Percentiles rank a stretch among this genome's conserved stretches.
Evolutionary conservation across 2,113 vertebrate species (phyloP).

Genomic region (Catharus fuscescens): DNA sequence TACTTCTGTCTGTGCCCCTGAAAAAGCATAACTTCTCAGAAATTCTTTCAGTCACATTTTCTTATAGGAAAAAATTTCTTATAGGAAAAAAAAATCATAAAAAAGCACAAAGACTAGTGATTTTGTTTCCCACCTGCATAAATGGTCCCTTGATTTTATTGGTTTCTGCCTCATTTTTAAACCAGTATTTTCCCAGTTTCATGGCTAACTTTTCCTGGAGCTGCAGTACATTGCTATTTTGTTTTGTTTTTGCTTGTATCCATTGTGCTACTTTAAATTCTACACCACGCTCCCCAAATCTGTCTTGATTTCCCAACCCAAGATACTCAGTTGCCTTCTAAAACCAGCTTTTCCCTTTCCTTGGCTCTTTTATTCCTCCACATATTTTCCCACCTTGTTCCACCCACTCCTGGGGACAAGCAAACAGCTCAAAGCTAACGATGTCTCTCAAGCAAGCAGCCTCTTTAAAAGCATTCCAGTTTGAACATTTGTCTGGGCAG

Average conservation of each 20-base stretch:
- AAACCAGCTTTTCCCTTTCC: background rate
- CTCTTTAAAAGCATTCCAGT: background rate
- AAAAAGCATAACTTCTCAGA: background rate
- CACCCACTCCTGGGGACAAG: constrained; percentile 28
- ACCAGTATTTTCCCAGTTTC: background rate
- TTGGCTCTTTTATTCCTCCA: constrained; percentile 40
- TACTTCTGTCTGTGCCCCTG: background rate
- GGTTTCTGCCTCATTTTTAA: background rate
- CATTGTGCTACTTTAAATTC: constrained; percentile 7
- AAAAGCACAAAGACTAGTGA: background rate
- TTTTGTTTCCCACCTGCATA: background rate
- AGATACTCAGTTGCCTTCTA: background rate
- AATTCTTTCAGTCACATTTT: background rate
- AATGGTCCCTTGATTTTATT: background rate
- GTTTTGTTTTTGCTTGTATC: background rate
- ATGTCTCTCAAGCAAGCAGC: background rate
- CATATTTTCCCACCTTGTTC: constrained; percentile 39
- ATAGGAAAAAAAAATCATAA: background rate
- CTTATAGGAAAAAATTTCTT: background rate
- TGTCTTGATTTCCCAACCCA: constrained; percentile 3
- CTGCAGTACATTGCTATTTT: background rate
- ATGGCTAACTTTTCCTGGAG: background rate
- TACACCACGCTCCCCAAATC: background rate
- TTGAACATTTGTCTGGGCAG: background rate
- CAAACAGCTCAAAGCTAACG: background rate